Base-by-base conservation (phyloP, 2,113 vertebrate species). In the Chaenocephalus aceratus region DNA sequence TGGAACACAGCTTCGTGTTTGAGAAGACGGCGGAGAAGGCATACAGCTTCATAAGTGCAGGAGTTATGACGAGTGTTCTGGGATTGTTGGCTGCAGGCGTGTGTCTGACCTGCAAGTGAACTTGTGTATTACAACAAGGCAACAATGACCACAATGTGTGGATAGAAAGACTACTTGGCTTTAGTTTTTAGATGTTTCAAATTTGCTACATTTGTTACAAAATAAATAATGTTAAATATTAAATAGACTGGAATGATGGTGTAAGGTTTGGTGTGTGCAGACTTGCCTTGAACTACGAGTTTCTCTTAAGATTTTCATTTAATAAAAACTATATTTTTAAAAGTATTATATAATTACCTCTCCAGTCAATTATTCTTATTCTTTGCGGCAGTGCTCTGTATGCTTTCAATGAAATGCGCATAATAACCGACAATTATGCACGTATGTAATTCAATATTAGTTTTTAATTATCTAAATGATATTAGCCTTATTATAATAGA, bases 101-200 rank as follows among this genome's bases (percentile, higher is more conserved):
- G 52, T 49, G 65, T 86, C 62, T 87, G 84, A 88, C 87, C 88
- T 68, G 71, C 36, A 53, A 36, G 79, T 83, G 82, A 89, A 92
- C 85, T 44, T n/a, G 60, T 48, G 60, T 60, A 16, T 15, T 52
- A 44, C 15, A 71, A n/a, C 59, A 45, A 52, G 34, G 53, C 51
- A 36, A 41, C 18, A 70, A 72, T 23, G 72, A 46, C 11, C 10
- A 6, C 3, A 26, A 52, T 62, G 45, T 45, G 53, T 62, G 64
- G 15, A 68, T 11, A 5, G 36, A 23, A 46, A n/a, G 51, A 53
- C 57, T 68, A 68, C 79, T 68, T 34, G 5, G 7, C 6, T 81
- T 18, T n/a, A n/a, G 21, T 11, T 5, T 54, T 23, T 9, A 11
- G 71, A 41, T 48, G 13, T 67, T 88, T 0, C 36, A 41, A 3